Percentiles rank a stretch among this genome's conserved stretches.
Evolutionary conservation across 2,113 vertebrate species (phyloP).

Genomic region (Aegithalos caudatus): DNA sequence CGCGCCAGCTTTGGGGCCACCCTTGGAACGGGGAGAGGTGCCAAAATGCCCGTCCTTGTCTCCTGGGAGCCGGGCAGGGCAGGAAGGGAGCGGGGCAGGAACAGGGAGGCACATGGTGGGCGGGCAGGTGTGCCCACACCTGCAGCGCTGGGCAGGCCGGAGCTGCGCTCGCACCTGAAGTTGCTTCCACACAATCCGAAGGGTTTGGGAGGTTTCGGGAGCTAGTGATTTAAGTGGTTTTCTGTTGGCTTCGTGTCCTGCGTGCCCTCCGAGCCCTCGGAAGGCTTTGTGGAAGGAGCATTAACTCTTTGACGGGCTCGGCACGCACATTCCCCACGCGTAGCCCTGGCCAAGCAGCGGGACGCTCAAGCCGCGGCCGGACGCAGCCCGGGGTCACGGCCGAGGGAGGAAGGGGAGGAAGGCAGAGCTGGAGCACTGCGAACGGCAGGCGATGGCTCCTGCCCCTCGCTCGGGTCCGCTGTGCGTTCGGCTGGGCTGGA

Average conservation of each 20-base stretch:
- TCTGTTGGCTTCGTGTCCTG: background rate
- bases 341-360: background rate
- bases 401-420: no score
- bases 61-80: background rate
- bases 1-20: background rate
- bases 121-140: background rate
- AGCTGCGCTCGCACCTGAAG: background rate
- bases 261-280: background rate
- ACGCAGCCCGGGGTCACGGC: background rate
- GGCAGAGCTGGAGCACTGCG: background rate
- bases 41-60: background rate
- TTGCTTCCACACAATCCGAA: background rate
- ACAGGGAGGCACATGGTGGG: accelerated
- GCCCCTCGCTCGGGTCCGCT: accelerated
- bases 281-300: background rate
- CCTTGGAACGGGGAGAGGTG: background rate
- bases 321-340: background rate
- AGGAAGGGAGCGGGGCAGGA: background rate
- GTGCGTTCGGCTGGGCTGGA: background rate
- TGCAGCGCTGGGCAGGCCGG: background rate
- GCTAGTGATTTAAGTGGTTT: background rate
- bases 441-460: accelerated
- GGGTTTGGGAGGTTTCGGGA: background rate
- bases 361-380: background rate
- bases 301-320: background rate